phyloP scores from a whole-genome alignment of 2,797 vertebrate genomes.

The Jordanella pulchra region DNA sequence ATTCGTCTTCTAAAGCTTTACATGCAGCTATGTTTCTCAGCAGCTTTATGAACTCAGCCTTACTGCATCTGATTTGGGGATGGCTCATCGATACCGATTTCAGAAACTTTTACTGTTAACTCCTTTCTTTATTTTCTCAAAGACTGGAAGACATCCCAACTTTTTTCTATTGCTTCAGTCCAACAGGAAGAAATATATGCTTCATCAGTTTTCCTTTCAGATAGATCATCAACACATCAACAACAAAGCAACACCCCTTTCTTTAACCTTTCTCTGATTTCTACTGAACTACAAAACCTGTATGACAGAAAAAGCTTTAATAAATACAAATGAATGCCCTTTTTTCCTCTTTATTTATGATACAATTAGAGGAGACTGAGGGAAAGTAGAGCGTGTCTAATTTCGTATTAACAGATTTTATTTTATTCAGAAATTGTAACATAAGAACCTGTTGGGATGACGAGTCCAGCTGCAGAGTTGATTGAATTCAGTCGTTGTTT shows the following conservation, averaged over 20 bases:
- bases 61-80: neutral
- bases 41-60: conserved; percentile 20
- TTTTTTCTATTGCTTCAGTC: neutral
- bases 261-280: neutral
- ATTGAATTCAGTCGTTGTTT: neutral
- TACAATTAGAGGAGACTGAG: neutral
- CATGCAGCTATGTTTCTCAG: conserved; percentile 17
- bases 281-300: neutral
- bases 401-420: no score
- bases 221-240: no score
- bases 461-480: neutral
- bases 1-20: conserved; percentile 7
- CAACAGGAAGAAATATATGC: neutral
- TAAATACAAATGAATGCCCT: no score
- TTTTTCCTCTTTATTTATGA: neutral
- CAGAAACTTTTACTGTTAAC: no score
- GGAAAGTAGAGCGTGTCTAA: no score
- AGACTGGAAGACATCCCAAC: neutral
- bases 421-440: neutral
- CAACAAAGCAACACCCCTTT: no score
- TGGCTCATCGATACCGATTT: no score
- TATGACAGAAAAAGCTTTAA: neutral
- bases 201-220: no score
- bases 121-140: no score
- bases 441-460: neutral